Evolutionary conservation across 2,797 vertebrate genomes (phyloP), one percentile per base, ranked within the genome.

Genomic region (Coreius guichenoti): DNA sequence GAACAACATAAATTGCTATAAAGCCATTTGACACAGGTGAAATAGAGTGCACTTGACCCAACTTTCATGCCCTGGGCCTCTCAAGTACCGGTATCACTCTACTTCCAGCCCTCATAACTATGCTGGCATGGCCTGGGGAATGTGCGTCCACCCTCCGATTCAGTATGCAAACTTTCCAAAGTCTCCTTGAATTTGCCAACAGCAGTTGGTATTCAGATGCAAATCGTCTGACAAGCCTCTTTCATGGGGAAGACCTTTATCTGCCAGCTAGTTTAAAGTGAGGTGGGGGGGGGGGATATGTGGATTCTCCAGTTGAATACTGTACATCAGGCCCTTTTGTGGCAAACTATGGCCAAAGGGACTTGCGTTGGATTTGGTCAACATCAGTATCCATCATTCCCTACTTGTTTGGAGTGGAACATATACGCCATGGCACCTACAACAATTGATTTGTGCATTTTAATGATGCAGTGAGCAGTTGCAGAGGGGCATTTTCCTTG

Each of bases 131-230:
- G 89, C 91, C 93, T 92, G 90, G 74, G 91, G 92, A 92, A 93
- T 91, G 93, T 94, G 93, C 91, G 91, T 94, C 92, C 92, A 91
- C 92, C 93, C 94, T 92, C 92, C 91, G 90, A 91, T 87, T 92
- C 92, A 85, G 93, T 93, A 93, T 91, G 90, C 91, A 93, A 93
- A 94, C 94, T 91, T 93, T 91, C 93, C 81, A 90, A 87, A 93
- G 93, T 92, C 93, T 93, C 92, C 93, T 94, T 94, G 92, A 95
- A 95, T 94, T 94, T 93, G 94, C 91, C 90, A 94, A 95, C 93
- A 94, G 95, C 94, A 94, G 94, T 94, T 92, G 88, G 81, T 67
- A 94, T 95, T 95, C 93, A 95, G 89, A 95, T 95, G 94, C 92
- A 91, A 95, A 95, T 95, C 56, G 73, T 88, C 91, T 70, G 92